A percentile compares a stretch with the other conserved stretches of the same genome.
phyloP scores from a whole-genome alignment of 2,888 invertebrate genomes.

The Mythimna vitellina region DNA sequence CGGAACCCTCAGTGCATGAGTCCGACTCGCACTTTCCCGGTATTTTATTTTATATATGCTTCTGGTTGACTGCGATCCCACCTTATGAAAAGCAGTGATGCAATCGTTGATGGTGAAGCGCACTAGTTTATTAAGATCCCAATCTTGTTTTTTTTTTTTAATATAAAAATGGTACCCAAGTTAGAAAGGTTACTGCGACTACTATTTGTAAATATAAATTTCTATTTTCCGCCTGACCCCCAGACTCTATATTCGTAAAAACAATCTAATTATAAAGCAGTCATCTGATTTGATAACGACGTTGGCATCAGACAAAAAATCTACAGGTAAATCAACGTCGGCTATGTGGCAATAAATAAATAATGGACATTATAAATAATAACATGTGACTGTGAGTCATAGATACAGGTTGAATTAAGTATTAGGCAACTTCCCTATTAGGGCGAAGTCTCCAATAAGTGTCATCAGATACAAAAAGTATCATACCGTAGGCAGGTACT shows the following conservation, averaged over 20 bases:
- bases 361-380: conserved; percentile 39
- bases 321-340: conserved; percentile 60
- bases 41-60: too few species aligned
- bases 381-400: conserved; percentile 34
- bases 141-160: too few species aligned
- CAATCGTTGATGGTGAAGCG: too few species aligned
- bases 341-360: conserved; percentile 45
- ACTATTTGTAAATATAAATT: background rate
- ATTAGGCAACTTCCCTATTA: background rate
- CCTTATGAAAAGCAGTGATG: too few species aligned
- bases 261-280: conserved; percentile 49
- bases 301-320: conserved; percentile 42
- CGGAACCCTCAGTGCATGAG: too few species aligned
- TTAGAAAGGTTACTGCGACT: background rate
- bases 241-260: background rate
- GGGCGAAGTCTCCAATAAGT: background rate
- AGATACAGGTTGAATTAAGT: conserved; percentile 7
- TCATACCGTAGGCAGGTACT: background rate
- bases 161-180: too few species aligned
- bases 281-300: conserved; percentile 56
- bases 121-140: too few species aligned
- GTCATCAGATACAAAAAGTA: background rate
- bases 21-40: too few species aligned
- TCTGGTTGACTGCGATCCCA: too few species aligned
- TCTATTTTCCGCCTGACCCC: background rate